Evolutionary conservation across 2,797 vertebrate species (phyloP).

Genomic region (Enteromius argenteus): DNA sequence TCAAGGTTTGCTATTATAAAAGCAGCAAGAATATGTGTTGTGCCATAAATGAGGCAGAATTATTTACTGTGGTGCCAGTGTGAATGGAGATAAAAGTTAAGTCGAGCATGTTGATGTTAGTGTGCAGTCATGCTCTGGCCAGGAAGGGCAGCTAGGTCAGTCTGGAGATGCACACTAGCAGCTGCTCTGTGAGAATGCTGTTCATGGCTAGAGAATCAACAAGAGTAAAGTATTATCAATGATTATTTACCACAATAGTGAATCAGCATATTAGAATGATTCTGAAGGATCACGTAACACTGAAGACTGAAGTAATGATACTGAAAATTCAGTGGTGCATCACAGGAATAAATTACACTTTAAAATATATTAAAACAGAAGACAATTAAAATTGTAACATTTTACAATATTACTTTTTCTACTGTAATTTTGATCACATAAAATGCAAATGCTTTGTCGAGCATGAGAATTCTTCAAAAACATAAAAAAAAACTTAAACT

Average conservation of each 20-base stretch:
- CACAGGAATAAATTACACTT: neutral
- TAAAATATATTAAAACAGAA: neutral
- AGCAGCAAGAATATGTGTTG: neutral
- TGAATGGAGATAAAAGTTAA: neutral
- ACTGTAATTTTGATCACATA: neutral
- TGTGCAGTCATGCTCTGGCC: constrained; percentile 66
- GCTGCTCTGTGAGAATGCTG: constrained; percentile 72
- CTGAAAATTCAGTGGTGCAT: neutral
- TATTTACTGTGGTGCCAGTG: neutral
- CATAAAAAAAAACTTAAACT: no score
- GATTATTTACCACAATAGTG: neutral
- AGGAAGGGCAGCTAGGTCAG: constrained; percentile 70
- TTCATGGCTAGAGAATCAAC: constrained; percentile 68
- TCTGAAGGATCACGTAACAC: neutral
- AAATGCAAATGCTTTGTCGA: neutral
- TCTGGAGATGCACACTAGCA: constrained; percentile 69
- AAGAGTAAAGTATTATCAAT: neutral
- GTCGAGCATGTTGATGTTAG: neutral
- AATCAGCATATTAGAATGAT: neutral
- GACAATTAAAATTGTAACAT: neutral
- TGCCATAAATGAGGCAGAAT: neutral
- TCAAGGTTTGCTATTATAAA: neutral
- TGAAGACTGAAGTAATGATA: neutral
- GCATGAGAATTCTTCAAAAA: neutral
- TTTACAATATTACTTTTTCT: neutral